Percentiles rank a stretch among this genome's conserved stretches.
Conservation (phyloP, 2,797 vertebrate species). For the Mastacembelus armatus region DNA sequence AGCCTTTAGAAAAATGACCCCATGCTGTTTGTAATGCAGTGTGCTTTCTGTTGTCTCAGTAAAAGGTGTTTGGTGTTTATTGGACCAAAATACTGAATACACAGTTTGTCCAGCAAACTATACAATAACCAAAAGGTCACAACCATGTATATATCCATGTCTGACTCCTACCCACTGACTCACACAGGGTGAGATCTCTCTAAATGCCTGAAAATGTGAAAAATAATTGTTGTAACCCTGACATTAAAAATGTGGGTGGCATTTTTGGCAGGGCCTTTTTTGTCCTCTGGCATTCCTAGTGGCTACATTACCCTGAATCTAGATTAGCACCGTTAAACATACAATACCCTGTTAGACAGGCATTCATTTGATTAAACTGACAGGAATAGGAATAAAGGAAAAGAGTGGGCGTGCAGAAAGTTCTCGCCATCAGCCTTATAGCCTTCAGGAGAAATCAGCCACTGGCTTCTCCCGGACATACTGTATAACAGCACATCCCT, state of each 20-base stretch:
- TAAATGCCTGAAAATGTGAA: constrained; percentile 33
- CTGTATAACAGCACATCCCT: constrained; percentile 12
- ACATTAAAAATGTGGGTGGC: constrained; percentile 28
- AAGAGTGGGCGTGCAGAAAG: constrained; percentile 38
- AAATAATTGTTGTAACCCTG: constrained; percentile 27
- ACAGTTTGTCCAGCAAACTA: background rate
- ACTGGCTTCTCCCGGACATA: background rate
- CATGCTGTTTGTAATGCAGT: accelerated
- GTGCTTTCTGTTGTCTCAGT: background rate
- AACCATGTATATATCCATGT: background rate
- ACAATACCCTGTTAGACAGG: constrained; percentile 31
- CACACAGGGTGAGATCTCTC: background rate
- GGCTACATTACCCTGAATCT: constrained; percentile 39
- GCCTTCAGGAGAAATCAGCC: constrained; percentile 32
- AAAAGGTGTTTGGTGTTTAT: background rate
- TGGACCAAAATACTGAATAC: background rate
- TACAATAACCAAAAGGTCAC: constrained; percentile 17
- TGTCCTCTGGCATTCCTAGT: constrained; percentile 24
- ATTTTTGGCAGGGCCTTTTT: constrained; percentile 37
- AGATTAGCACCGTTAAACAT: constrained; percentile 2
- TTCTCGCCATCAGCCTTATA: constrained; percentile 11
- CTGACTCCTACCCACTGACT: constrained; percentile 34
- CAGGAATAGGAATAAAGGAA: constrained; percentile 42
- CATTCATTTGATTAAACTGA: constrained; percentile 40
- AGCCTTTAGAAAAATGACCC: background rate